Evolutionary conservation across 2,888 invertebrate genomes (phyloP), one percentile per base, ranked within the genome.

Genomic region (Acanthococcus lagerstroemiae): DNA sequence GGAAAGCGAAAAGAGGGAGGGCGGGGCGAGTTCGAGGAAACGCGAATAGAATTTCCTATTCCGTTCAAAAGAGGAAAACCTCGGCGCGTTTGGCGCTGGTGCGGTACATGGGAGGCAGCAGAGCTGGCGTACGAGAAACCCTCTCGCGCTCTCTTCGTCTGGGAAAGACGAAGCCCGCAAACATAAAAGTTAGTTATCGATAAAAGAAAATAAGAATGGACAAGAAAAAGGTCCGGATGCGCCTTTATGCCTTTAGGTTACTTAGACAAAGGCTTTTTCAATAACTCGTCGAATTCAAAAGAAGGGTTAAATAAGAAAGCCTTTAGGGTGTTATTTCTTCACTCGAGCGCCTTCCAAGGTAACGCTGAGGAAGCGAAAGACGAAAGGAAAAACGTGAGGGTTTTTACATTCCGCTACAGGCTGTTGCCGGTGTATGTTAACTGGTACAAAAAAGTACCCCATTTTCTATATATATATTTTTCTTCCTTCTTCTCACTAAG

Each of bases 281-380:
- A 57, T 57, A 57, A 57, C 57, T 57, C 46, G 57, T 45, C 45
- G 57, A 57, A 57, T 57, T 45, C 57, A 57, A 57, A 57, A 57
- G 57, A 57, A 57, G 57, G 45, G 57, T 57, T 57, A 21, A 57
- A 45, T 57, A 44, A 57, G 57, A 57, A 57, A 57, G 57, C 57
- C 57, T 57, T 45, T 17, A 57, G 57, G 57, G 45, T 57, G 57
- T 57, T 57, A 57, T 57, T 45, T 37, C 57, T 57, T n/a, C 45
- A 45, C 57, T 57, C 57, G 45, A 57, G 44, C 57, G 57, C 57
- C 57, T 57, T 22, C 45, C 19, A 24, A 44, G 57, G n/a, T n/a
- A 50, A 45, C 57, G 57, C 25, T 45, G 57, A 19, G 15, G 7
- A 50, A 57, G n/a, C n/a, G n/a, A 37, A 37, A 37, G n/a, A 37